Base-by-base conservation (phyloP, 2,797 vertebrate species). In the Alcedo quadribrachys region DNA sequence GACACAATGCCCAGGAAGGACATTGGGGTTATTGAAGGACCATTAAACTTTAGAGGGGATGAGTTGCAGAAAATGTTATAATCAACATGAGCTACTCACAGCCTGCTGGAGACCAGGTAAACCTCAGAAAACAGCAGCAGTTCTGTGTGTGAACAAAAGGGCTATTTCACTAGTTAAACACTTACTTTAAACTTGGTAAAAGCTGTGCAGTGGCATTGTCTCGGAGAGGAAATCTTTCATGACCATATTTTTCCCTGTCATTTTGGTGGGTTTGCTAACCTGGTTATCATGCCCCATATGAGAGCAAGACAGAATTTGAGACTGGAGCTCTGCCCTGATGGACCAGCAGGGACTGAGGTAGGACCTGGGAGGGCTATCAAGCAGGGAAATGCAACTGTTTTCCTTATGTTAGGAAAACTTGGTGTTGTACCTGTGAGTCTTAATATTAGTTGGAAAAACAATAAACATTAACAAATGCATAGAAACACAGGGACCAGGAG, bases 281-380 rank as follows among this genome's bases (percentile, higher is more conserved):
- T 45, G 81, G 61, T 35, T 70, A 22, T 40, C 30, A 8, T 10
- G 5, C 9, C n/a, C 22, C 5, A 8, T 35, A 25, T 32, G 3
- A 13, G 19, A 54, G n/a, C 2, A 2, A 50, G 58, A 10, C 24
- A n/a, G 48, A 55, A 68, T 78, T 81, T 45, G 15, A 80, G 32
- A 9, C 51, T 62, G 71, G 61, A 73, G 33, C 57, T 58, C 86
- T 51, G 33, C 65, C 60, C 25, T 42, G 55, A 22, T 2, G 5
- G 53, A 60, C 27, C 45, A 60, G 5, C 0, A 0, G 2, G 0
- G 18, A 50, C 33, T 0, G 0, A 45, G 50, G 42, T 12, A 16
- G 32, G 61, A 28, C 62, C 5, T 0, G 55, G 50, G 42, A 79
- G 32, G 11, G 25, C 42, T 50, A 20, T 8, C 3, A 28, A 40